Conservation (phyloP, 2,113 vertebrate genomes). For the Cinclus mexicanus region DNA sequence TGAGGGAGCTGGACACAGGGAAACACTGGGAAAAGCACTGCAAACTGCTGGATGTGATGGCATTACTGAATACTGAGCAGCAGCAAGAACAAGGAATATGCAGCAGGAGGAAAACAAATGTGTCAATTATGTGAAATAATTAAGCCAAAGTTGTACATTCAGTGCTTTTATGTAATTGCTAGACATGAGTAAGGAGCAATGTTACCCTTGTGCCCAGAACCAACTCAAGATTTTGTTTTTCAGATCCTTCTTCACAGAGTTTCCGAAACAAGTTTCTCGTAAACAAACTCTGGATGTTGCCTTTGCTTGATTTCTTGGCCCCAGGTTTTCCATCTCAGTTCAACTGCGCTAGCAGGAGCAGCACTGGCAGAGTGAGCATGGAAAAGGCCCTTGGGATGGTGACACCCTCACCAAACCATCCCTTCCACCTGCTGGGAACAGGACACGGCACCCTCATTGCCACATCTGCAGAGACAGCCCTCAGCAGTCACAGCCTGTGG, state of each 20-base stretch:
- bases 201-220: neutral
- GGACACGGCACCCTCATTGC: neutral
- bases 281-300: neutral
- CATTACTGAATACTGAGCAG: neutral
- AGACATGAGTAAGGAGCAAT: neutral
- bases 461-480: accelerated
- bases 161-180: neutral
- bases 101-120: neutral
- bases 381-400: neutral
- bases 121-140: neutral
- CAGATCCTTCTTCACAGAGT: neutral
- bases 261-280: neutral
- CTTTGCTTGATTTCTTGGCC: neutral
- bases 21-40: neutral
- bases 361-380: neutral
- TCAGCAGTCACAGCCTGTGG: neutral
- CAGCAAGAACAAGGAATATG: neutral
- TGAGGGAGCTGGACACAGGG: neutral
- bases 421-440: accelerated
- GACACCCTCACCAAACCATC: neutral
- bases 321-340: neutral
- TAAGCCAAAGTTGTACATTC: neutral
- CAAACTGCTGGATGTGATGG: neutral
- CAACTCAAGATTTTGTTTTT: neutral
- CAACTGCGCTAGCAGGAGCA: neutral